Evolutionary conservation across 2,888 invertebrate species (phyloP).

Genomic region (Himalopsyche kuldschensis): DNA sequence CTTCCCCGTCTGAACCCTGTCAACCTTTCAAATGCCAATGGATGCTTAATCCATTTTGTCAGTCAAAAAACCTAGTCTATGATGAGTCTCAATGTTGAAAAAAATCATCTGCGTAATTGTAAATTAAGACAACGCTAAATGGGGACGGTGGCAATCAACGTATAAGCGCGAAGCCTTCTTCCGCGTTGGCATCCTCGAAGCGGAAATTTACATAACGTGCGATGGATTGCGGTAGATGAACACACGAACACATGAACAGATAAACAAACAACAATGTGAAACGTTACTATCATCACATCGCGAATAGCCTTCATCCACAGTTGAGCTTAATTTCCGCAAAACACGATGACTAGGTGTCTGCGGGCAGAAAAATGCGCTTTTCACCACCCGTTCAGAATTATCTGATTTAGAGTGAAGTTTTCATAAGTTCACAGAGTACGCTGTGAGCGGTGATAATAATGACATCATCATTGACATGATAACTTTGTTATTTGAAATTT

Average conservation of each 20-base stretch:
- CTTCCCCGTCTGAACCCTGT: too few relatives aligned
- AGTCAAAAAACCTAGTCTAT: too few relatives aligned
- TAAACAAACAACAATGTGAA: background rate
- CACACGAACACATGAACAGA: background rate
- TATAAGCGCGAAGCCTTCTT: background rate
- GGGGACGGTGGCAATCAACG: background rate
- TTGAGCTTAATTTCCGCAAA: too few relatives aligned
- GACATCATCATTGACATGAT: too few relatives aligned
- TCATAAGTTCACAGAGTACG: too few relatives aligned
- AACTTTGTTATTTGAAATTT: too few relatives aligned
- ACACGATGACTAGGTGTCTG: background rate
- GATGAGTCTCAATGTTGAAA: too few relatives aligned
- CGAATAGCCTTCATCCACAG: background rate
- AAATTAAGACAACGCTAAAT: background rate
- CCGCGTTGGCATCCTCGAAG: background rate
- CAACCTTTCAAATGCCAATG: too few relatives aligned
- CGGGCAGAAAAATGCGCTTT: background rate
- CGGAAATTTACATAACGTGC: background rate
- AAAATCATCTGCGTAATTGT: background rate
- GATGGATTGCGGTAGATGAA: background rate
- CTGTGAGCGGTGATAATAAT: too few relatives aligned
- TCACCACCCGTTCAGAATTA: background rate
- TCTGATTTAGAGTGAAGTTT: background rate
- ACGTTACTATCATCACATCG: background rate
- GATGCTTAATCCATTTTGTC: too few relatives aligned